Base-by-base conservation (phyloP, 2,888 invertebrate genomes). In the Spilosoma lubricipeda region DNA sequence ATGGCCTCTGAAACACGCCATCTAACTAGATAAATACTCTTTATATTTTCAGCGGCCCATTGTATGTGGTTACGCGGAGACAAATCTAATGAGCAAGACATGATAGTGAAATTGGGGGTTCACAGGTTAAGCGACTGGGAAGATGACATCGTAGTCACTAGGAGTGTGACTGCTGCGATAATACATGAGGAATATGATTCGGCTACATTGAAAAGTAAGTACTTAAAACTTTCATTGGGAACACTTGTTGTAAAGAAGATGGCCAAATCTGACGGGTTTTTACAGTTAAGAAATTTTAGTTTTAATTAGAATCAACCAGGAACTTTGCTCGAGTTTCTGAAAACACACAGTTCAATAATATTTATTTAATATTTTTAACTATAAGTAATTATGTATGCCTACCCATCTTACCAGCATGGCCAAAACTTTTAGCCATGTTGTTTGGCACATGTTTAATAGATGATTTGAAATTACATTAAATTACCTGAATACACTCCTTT, bases 11-110 rank as follows among this genome's bases (percentile, higher is more conserved):
- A 39, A 39, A 39, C 11, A 11, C 11, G 11, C 11, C 11, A 11
- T 52, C 20, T 52, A 23, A n/a, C 3, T 9, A 48, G 30, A n/a
- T 23, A 69, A 71, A n/a, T 65, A 30, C 18, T 70, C 66, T 42
- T 18, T 63, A n/a, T 23, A 67, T 70, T 89, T 91, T 4, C 90
- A 96, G 96, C 96, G 76, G 96, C 96, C 1, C 96, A 96, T 72
- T 96, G 96, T 84, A 91, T 96, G 85, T 91, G 91, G 30, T 83
- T 90, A 15, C 91, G 91, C 59, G 87, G 86, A 23, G 84, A 89
- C 96, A 1, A 95, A 95, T 5, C 93, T 33, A 11, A 30, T 7
- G 18, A 18, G n/a, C 8, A 15, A 13, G 45, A 71, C 30, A 48
- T 65, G 4, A 2, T 65, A 7, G 71, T 71, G 18, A 71, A 64